phyloP scores from a whole-genome alignment of 2,888 invertebrate genomes.

The Machimus atricapillus region DNA sequence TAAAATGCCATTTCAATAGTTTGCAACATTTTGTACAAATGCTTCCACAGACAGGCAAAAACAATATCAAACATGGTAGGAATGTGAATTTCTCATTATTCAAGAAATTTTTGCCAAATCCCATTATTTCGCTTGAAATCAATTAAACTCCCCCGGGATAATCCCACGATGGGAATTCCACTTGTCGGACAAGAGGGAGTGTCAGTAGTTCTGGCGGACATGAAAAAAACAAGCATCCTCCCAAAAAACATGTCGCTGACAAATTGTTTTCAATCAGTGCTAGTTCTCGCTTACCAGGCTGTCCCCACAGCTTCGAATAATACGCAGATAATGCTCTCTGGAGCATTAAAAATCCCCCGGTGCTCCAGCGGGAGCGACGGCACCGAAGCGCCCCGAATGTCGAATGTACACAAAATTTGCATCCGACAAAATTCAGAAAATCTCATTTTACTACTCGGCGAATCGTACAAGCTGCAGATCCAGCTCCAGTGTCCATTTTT shows the following conservation, averaged over 20 bases:
- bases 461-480: constrained; percentile 10
- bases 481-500: not conserved
- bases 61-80: not conserved
- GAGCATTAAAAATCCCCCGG: not conserved
- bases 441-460: constrained; percentile 10
- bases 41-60: not conserved
- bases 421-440: constrained; percentile 24
- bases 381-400: not conserved
- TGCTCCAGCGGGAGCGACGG: not conserved
- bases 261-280: constrained; percentile 26
- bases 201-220: not conserved
- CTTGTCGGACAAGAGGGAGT: not conserved
- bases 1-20: not conserved
- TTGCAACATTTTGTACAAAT: not conserved
- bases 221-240: not conserved
- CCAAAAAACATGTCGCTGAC: constrained; percentile 1
- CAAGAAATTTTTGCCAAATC: not conserved
- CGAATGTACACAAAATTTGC: constrained; percentile 26
- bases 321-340: not conserved
- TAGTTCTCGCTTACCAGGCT: not conserved
- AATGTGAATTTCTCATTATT: not conserved
- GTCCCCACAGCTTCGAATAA: not conserved
- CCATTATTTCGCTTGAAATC: not conserved
- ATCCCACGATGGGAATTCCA: not conserved
- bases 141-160: not conserved